Evolutionary conservation across 2,113 vertebrate genomes (phyloP), one percentile per base, ranked within the genome.

Genomic region (Orientallactaga bullata): DNA sequence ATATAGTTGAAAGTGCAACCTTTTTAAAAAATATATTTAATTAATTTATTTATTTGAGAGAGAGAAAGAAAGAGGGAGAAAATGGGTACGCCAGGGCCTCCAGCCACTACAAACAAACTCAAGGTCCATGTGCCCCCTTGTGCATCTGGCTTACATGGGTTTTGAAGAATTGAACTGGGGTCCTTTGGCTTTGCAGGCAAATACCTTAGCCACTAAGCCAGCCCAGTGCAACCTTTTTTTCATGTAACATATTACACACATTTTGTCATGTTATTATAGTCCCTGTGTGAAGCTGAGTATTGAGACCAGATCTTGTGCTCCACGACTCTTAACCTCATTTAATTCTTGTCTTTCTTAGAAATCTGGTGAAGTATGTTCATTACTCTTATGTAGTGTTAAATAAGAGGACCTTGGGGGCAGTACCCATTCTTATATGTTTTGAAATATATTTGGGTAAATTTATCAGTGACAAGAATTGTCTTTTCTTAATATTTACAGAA

Each of bases 1-100:
- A 65, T 76, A 9, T 63, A 72, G 21, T 94, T 92, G 94, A 87
- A 94, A 89, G 60, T 73, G 23, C 16, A 86, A 11, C 71, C 63
- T 51, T 91, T 39, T 83, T n/a, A n/a, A n/a, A n/a, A n/a, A n/a
- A n/a, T n/a, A n/a, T n/a, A n/a, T n/a, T n/a, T n/a, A n/a, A n/a
- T n/a, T n/a, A n/a, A n/a, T n/a, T n/a, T n/a, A n/a, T n/a, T n/a
- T n/a, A n/a, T n/a, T n/a, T n/a, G n/a, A n/a, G n/a, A n/a, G n/a
- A n/a, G n/a, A n/a, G n/a, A n/a, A n/a, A n/a, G n/a, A n/a, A n/a
- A n/a, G n/a, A n/a, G n/a, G n/a, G n/a, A n/a, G n/a, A n/a, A n/a
- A n/a, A n/a, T n/a, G n/a, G n/a, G n/a, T n/a, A n/a, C n/a, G n/a
- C n/a, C n/a, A n/a, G n/a, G n/a, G n/a, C n/a, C n/a, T n/a, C n/a